phyloP scores from a whole-genome alignment of 2,888 invertebrate species.

The Zhengitettix transpicula region DNA sequence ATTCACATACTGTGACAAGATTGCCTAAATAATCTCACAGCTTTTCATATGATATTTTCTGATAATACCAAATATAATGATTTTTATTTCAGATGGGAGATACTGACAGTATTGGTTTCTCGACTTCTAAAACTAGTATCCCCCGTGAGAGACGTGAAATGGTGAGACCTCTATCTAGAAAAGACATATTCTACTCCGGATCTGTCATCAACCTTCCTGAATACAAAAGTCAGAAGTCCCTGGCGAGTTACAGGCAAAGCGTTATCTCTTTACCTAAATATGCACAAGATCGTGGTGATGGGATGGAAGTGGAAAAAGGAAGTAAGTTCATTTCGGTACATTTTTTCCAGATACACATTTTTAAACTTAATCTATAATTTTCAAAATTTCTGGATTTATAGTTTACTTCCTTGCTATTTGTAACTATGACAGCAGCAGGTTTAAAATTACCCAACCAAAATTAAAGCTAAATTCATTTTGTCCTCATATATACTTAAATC shows the following conservation, averaged over 20 bases:
- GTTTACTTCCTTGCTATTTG: no score
- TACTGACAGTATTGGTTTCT: conserved; percentile 49
- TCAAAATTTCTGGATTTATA: no score
- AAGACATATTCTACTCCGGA: conserved; percentile 96
- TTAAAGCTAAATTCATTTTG: no score
- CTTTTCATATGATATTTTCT: neutral
- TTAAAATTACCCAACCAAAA: no score
- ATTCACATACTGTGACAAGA: no score
- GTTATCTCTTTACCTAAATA: conserved; percentile 71
- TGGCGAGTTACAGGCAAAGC: conserved; percentile 80
- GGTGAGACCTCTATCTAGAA: conserved; percentile 79
- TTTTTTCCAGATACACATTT: no score
- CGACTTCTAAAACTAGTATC: conserved; percentile 41
- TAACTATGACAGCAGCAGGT: no score
- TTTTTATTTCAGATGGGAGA: conserved; percentile 33
- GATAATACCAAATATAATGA: conserved; percentile 1
- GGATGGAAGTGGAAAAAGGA: conserved; percentile 46
- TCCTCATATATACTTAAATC: no score
- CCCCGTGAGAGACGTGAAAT: conserved; percentile 41
- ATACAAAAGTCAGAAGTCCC: conserved; percentile 80
- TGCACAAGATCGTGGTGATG: conserved; percentile 29
- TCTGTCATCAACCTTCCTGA: conserved; percentile 86
- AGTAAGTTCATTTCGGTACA: conserved; percentile 30
- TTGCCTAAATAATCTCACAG: neutral
- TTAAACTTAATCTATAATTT: no score